Evolutionary conservation across 92 coral and sea anemone genomes (phyloP), one percentile per base, ranked within the genome.

Genomic region (Nematostella vectensis): DNA sequence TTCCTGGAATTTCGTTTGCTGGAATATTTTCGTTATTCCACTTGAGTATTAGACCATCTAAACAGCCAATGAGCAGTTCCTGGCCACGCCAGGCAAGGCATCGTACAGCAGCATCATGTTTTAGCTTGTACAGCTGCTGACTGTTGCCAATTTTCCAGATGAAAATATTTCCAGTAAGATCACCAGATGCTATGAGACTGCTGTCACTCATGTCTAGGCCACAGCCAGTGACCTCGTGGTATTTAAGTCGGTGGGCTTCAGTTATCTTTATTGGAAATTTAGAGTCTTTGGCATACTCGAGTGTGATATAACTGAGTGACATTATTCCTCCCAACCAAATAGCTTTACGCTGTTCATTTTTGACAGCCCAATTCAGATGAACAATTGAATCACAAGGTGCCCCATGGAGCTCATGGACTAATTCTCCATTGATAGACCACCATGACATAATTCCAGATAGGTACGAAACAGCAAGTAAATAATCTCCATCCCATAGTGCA

Each of bases 251-350:
- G 37, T 80, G 61, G 19, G 47, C 27, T 63, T 70, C 74, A 1
- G 29, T 50, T 21, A 85, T 27, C 53, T 60, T 67, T 1, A 44
- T 27, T 2, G 88, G 88, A 36, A 85, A 65, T 1, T 56, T 45
- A n/a, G 42, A 9, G 21, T 50, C 51, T 23, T 61, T 38, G 8
- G 36, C 48, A 33, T 65, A 70, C 30, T 75, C 71, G 29, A 85
- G 51, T 27, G 68, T 55, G 31, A 80, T 65, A 53, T 61, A 61
- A 55, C 74, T 77, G 27, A 85, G 60, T 2, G 94, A 75, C 94
- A 85, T 85, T 53, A 85, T 85, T 3, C 94, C 94, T 6, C 80
- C 94, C 44, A 85, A 70, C 94, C 94, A 85, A 23, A 85, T 21
- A 21, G 70, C 73, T 24, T 71, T 74, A 30, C 73, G 36, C n/a